These are phyloP conservation scores for Polyommatus iphigenia DNA, from an alignment of 2,888 invertebrate genomes.

Conservation along the genomic window DNA sequence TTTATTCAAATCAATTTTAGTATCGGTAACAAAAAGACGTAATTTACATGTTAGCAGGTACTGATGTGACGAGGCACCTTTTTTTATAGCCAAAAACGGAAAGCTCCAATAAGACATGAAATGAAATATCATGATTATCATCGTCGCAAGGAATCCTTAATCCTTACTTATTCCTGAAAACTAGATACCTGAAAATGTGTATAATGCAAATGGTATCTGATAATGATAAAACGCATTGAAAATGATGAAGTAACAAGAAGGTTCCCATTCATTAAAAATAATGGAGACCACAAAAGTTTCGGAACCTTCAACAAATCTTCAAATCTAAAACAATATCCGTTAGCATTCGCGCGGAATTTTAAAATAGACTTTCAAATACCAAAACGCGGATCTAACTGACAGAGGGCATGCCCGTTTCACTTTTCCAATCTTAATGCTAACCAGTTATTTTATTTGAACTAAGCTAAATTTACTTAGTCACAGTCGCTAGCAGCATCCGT, in stretches of 20 bases:
- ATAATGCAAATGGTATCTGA: too few species aligned
- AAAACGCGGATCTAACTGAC: slow-evolving; percentile 24
- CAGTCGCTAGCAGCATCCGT: slow-evolving; percentile 37
- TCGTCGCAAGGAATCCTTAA: not conserved
- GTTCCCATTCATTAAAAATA: not conserved
- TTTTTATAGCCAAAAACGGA: not conserved
- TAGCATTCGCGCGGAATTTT: slow-evolving; percentile 21
- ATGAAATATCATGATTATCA: not conserved
- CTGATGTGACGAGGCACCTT: not conserved
- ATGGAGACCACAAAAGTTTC: not conserved
- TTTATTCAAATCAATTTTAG: slow-evolving; percentile 3
- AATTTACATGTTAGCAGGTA: slow-evolving; percentile 24
- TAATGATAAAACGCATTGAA: not conserved
- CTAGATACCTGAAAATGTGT: not conserved
- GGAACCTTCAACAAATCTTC: not conserved
- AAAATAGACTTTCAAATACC: slow-evolving; percentile 26
- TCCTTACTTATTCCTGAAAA: too few species aligned
- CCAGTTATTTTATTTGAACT: slow-evolving; percentile 45
- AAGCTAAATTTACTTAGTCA: slow-evolving; percentile 48
- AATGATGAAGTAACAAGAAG: not conserved
- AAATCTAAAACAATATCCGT: slow-evolving; percentile 18
- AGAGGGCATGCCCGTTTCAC: slow-evolving; percentile 32
- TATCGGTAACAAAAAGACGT: slow-evolving; percentile 7
- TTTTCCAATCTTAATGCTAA: slow-evolving; percentile 37
- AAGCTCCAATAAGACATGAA: too few species aligned